These are phyloP conservation scores for Orius laevigatus DNA, from an alignment of 1,140 invertebrate genomes.

Conservation along the genomic window DNA sequence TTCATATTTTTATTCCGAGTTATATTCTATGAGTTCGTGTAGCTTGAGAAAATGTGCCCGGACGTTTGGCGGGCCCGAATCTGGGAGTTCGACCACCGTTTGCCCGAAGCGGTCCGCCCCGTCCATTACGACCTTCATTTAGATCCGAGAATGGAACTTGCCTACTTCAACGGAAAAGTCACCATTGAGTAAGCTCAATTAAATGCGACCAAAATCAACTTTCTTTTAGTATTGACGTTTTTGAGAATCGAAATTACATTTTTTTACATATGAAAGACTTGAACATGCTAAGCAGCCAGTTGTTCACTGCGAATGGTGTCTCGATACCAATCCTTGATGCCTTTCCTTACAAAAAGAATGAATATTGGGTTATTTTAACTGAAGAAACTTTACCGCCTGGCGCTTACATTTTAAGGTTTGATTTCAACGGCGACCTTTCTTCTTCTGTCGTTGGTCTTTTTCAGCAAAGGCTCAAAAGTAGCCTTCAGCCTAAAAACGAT, in stretches of 20 bases:
- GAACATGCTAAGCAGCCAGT: conserved; percentile 1
- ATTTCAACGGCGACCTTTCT: conserved; percentile 2
- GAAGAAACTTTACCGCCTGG: conserved; percentile 5
- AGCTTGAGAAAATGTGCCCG: not conserved
- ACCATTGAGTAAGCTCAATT: conserved; percentile 1
- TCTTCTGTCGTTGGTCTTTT: not conserved
- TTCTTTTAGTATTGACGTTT: too few species aligned
- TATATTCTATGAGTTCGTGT: too few species aligned
- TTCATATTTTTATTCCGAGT: too few species aligned
- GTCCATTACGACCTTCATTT: conserved; percentile 1
- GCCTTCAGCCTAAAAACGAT: not conserved
- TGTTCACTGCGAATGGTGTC: not conserved
- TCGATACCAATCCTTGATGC: conserved; percentile 4
- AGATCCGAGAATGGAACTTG: not conserved
- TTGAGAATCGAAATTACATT: not conserved
- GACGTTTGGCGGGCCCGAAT: not conserved
- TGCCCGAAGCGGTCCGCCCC: conserved; percentile 1
- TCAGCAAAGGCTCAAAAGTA: not conserved
- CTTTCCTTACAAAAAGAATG: not conserved
- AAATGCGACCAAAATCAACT: too few species aligned
- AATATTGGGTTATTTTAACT: conserved; percentile 1
- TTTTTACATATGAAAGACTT: conserved; percentile 1
- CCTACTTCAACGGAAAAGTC: not conserved
- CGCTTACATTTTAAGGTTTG: conserved; percentile 1
- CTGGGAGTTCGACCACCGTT: conserved; percentile 3